These are phyloP conservation scores for Leucophenga maculata DNA, from an alignment of 2,888 invertebrate species.

Conservation along the genomic window DNA sequence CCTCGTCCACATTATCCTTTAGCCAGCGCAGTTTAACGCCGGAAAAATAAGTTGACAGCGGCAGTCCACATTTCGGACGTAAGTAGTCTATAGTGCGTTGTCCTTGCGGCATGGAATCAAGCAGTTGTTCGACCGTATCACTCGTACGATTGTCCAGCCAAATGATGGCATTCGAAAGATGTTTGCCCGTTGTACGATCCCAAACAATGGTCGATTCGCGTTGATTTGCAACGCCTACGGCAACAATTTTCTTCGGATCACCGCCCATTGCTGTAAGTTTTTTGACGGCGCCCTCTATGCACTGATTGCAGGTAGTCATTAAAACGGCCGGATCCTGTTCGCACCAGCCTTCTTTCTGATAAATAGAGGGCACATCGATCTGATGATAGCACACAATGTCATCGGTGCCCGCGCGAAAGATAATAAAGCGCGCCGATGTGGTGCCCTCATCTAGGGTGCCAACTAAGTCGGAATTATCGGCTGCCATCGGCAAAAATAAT, in stretches of 20 bases:
- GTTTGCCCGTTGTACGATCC: conserved; percentile 89
- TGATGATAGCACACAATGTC: conserved; percentile 93
- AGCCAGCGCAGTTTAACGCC: conserved; percentile 96
- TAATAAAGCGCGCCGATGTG: conserved; percentile 94
- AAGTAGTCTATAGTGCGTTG: conserved; percentile 81
- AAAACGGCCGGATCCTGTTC: conserved; percentile 94
- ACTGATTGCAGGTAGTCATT: conserved; percentile 83
- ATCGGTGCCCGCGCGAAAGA: conserved; percentile 87
- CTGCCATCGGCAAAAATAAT: too few species aligned
- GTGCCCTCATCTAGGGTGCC: conserved; percentile 98
- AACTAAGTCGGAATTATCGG: conserved; percentile 73
- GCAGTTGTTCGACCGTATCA: conserved; percentile 86
- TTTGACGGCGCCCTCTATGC: conserved; percentile 85
- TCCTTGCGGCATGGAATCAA: conserved; percentile 83
- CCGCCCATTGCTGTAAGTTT: conserved; percentile 78
- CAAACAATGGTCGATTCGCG: conserved; percentile 97
- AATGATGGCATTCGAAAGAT: conserved; percentile 96
- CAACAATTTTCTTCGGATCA: conserved; percentile 79
- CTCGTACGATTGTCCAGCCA: conserved; percentile 97
- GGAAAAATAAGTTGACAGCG: conserved; percentile 94
- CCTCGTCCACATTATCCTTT: conserved; percentile 86
- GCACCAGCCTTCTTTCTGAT: conserved; percentile 94
- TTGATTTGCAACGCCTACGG: conserved; percentile 96
- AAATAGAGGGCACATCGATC: conserved; percentile 83
- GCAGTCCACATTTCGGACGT: conserved; percentile 88